Conservation (phyloP, 2,797 vertebrate species). For the Sebastes oblongus region DNA sequence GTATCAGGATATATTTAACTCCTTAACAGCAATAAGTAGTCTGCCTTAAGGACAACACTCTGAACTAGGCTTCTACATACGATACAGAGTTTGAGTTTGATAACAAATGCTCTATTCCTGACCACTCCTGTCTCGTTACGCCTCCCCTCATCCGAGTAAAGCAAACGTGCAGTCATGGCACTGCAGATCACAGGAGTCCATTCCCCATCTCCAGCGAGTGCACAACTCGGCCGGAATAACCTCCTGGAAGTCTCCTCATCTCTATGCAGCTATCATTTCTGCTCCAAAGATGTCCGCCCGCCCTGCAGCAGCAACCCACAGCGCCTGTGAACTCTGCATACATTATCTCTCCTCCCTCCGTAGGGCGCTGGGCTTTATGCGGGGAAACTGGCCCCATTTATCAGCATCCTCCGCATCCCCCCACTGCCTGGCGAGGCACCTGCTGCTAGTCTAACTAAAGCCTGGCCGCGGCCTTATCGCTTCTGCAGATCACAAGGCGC, state of each 20-base stretch:
- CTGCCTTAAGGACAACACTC: too few relatives aligned
- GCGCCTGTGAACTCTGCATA: constrained; percentile 75
- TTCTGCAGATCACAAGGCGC: constrained; percentile 55
- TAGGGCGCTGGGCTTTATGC: constrained; percentile 63
- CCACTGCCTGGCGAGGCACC: constrained; percentile 55
- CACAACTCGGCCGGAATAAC: constrained; percentile 36
- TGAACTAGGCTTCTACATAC: neutral
- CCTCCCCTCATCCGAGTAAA: constrained; percentile 26
- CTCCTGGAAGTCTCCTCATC: constrained; percentile 62
- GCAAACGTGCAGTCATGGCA: constrained; percentile 5
- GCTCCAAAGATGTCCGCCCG: constrained; percentile 63
- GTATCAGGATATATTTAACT: accelerated
- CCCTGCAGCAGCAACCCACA: constrained; percentile 66
- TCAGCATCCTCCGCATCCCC: constrained; percentile 60
- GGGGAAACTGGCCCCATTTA: constrained; percentile 72
- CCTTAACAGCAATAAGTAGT: too few relatives aligned
- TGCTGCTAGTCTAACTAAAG: constrained; percentile 66
- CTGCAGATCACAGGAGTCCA: constrained; percentile 47
- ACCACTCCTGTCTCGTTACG: constrained; percentile 34
- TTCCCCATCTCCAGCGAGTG: constrained; percentile 18
- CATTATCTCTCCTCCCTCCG: constrained; percentile 57
- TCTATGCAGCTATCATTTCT: constrained; percentile 57
- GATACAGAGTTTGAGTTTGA: neutral
- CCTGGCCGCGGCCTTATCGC: constrained; percentile 65
- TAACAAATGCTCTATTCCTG: neutral